Conservation (phyloP, 1,140 invertebrate genomes). For the Diploscapter pachys region DNA sequence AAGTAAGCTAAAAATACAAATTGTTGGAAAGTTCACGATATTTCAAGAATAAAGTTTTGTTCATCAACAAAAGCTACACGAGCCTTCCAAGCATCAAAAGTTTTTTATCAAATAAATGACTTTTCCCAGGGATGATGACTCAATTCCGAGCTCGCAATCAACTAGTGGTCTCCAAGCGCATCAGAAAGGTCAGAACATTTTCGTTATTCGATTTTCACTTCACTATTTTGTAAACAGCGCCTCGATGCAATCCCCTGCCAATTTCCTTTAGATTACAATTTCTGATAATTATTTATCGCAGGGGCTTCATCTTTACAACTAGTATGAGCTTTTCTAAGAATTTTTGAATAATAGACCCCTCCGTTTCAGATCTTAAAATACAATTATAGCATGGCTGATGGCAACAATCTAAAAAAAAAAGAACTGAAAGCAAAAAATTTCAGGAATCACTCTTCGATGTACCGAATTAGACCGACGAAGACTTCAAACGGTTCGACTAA, state of each 20-base stretch:
- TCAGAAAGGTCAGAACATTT: neutral
- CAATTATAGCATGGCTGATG: slow-evolving; percentile 11
- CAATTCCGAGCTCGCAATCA: no score
- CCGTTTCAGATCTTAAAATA: slow-evolving; percentile 15
- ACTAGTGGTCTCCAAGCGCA: slow-evolving; percentile 13
- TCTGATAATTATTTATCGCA: neutral
- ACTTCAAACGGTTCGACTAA: slow-evolving; percentile 75
- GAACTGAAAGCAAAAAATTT: slow-evolving; percentile 2
- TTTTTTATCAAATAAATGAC: no score
- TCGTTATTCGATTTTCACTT: no score
- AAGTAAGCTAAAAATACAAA: no score
- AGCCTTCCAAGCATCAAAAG: no score
- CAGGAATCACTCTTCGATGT: slow-evolving; percentile 14
- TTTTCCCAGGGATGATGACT: no score
- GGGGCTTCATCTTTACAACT: neutral
- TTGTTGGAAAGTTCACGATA: no score
- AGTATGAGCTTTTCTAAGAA: neutral
- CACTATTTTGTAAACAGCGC: no score
- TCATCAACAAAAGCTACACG: no score
- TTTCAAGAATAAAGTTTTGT: no score
- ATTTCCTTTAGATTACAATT: no score
- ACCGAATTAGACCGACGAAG: slow-evolving; percentile 47
- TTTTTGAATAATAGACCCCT: slow-evolving; percentile 2
- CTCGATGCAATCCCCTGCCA: no score
- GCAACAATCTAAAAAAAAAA: slow-evolving; percentile 1